A percentile compares a stretch with the other conserved stretches of the same genome.
These are phyloP conservation scores for Pristionchus mayeri DNA, from an alignment of 2,888 invertebrate genomes.

Conservation along the genomic window DNA sequence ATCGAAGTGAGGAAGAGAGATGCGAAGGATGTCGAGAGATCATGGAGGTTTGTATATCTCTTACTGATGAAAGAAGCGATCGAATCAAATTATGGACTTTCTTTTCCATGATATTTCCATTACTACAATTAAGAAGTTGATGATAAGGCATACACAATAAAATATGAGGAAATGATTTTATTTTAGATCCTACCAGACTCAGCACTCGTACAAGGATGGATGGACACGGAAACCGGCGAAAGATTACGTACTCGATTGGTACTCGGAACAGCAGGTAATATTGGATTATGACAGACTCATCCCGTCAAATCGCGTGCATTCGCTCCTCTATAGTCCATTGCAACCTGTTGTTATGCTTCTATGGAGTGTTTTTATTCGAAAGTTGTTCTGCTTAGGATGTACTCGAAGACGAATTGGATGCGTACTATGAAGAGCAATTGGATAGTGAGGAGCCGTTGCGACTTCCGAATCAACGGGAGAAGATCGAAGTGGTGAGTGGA, in stretches of 20 bases:
- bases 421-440: conserved; percentile 23
- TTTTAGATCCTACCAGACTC: not conserved
- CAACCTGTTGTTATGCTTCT: too few relatives aligned
- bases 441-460: conserved; percentile 10
- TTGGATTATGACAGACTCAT: too few relatives aligned
- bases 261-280: not conserved
- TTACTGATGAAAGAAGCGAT: not conserved
- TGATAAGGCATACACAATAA: too few relatives aligned
- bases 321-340: too few relatives aligned
- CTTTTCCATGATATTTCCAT: not conserved
- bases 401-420: conserved; percentile 20
- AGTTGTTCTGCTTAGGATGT: not conserved
- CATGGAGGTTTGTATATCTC: not conserved
- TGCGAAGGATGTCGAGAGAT: not conserved
- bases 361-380: too few relatives aligned
- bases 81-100: too few relatives aligned
- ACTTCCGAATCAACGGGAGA: not conserved
- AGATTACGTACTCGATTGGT: conserved; percentile 10
- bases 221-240: not conserved
- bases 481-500: not conserved
- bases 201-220: not conserved
- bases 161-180: too few relatives aligned
- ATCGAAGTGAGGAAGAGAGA: not conserved
- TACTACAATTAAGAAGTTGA: too few relatives aligned
- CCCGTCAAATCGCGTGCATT: too few relatives aligned